phyloP scores from a whole-genome alignment of 1,140 invertebrate species.

The Phenacoccus solenopsis region DNA sequence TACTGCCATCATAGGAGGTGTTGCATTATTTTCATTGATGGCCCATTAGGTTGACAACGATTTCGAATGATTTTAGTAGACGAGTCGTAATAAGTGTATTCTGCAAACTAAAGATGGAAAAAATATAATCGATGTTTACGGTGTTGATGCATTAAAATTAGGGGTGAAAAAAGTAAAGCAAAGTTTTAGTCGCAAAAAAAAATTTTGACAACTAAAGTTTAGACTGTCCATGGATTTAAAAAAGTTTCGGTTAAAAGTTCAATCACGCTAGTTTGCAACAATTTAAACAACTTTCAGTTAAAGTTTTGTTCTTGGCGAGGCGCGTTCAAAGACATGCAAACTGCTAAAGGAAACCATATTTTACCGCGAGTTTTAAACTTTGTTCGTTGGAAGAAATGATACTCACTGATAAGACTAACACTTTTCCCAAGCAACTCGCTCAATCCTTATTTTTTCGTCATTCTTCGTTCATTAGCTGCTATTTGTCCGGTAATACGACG shows the following conservation, averaged over 20 bases:
- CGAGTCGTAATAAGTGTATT: too few species aligned
- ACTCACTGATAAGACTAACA: background rate
- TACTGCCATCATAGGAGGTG: too few species aligned
- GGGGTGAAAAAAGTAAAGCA: too few species aligned
- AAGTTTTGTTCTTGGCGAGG: background rate
- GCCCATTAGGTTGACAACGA: too few species aligned
- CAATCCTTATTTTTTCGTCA: background rate
- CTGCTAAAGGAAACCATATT: constrained; percentile 1
- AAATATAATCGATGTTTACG: too few species aligned
- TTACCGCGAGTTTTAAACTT: background rate
- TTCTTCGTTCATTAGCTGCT: background rate
- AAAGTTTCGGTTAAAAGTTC: background rate
- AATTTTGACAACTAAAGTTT: background rate
- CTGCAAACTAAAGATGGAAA: too few species aligned
- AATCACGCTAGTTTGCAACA: background rate
- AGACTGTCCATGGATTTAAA: background rate
- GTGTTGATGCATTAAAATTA: too few species aligned
- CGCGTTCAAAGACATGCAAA: constrained; percentile 1
- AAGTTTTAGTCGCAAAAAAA: too few species aligned
- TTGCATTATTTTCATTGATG: too few species aligned
- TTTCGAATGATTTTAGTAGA: too few species aligned
- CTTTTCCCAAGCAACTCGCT: background rate
- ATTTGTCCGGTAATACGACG: background rate
- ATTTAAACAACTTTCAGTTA: background rate
- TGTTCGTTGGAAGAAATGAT: background rate